Base-by-base conservation (phyloP, 2,888 invertebrate species). In the Charanyca ferruginea region DNA sequence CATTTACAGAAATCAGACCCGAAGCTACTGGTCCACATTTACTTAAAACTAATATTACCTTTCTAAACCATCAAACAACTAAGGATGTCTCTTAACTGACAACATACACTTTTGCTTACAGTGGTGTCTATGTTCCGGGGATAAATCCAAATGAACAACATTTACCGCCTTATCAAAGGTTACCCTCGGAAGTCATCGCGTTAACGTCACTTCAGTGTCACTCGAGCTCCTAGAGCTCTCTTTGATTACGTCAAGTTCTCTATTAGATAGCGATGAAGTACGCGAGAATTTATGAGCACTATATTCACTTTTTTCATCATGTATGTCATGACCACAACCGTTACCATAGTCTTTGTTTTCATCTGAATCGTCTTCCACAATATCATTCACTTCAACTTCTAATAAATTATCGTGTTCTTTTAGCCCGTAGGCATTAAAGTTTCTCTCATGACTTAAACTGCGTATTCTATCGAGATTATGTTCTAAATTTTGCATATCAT, bases 221-320 rank as follows among this genome's bases (percentile, higher is more conserved):
- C 96, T 96, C 13, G 96, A 96, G 83, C 96, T 96, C 79, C 95
- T 90, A 13, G 96, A 96, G 84, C 96, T 96, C 83, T 96, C 96
- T 87, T 95, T 95, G 53, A 96, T 96, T 48, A 96, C 95, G 73
- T 96, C 96, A 47, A 96, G 90, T 85, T 96, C 96, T 80, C 96
- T 91, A 80, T 95, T 95, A 55, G 96, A 95, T 60, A 95, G 79
- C 51, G 96, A 95, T 5, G 96, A 95, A 78, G 90, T 91, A 77
- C 95, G 91, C 49, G 95, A 95, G 89, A 94, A 95, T 77, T 95
- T 95, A 86, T 93, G 91, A 77, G 79, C 88, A 86, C 91, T 89
- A 74, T 91, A 94, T 73, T 95, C 95, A 91, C 91, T 91, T 89
- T 93, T 94, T 51, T 94, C 95, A 65, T 95, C 94, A 81, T 90